These are phyloP conservation scores for Cinclus mexicanus DNA, from an alignment of 2,113 vertebrate species.

Conservation along the genomic window DNA sequence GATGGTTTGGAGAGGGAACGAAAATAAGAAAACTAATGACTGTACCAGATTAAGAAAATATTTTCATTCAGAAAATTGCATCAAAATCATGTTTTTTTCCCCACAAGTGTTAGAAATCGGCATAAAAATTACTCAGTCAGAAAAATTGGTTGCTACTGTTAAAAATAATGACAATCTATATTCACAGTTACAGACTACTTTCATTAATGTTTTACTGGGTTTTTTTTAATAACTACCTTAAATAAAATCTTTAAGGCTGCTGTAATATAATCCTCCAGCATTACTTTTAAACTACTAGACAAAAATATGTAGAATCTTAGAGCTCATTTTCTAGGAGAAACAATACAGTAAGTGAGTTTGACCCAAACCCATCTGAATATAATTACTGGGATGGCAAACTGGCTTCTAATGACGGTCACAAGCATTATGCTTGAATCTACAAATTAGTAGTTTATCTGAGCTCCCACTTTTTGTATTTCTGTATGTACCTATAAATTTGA, in stretches of 20 bases:
- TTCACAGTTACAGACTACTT: not conserved
- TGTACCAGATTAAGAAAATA: not conserved
- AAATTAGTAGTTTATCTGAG: not conserved
- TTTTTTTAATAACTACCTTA: not conserved
- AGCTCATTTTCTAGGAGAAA: not conserved
- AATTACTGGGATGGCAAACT: not conserved
- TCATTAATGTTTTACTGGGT: not conserved
- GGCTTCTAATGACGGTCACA: not conserved
- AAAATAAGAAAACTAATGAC: constrained; percentile 7
- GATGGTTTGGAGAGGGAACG: not conserved
- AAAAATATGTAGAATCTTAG: not conserved
- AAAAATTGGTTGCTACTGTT: not conserved
- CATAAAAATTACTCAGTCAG: not conserved
- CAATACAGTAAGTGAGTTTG: not conserved
- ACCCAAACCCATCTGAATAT: not conserved
- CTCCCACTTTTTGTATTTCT: not conserved
- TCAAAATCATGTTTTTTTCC: not conserved
- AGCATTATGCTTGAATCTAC: not conserved
- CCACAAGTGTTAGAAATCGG: not conserved
- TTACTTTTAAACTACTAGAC: not conserved
- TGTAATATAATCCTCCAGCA: not conserved
- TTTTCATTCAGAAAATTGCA: constrained; percentile 18
- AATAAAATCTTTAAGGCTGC: not conserved
- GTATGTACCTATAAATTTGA: not conserved
- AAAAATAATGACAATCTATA: not conserved